Evolutionary conservation across 2,888 invertebrate species (phyloP).

Genomic region (Drosophila fulvimacula): DNA sequence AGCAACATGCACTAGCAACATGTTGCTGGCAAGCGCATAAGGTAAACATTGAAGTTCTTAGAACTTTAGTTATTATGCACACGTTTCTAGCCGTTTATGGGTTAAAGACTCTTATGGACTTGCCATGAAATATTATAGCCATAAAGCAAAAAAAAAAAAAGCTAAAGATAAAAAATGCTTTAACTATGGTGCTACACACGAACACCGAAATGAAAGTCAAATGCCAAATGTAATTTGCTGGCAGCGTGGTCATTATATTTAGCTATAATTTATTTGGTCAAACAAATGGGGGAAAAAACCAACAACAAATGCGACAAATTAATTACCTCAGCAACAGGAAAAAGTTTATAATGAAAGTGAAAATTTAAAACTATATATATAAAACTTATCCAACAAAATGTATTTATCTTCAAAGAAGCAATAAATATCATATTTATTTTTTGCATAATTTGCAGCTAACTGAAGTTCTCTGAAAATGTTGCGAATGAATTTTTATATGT

Average conservation of each 20-base stretch:
- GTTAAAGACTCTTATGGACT: conserved; percentile 41
- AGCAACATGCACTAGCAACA: conserved; percentile 34
- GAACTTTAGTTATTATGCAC: conserved; percentile 49
- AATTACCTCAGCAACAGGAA: conserved; percentile 58
- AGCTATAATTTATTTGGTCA: conserved; percentile 58
- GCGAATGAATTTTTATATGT: not conserved
- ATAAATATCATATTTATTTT: not conserved
- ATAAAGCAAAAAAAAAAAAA: conserved; percentile 32
- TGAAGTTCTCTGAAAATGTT: not conserved
- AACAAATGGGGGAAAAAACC: not conserved
- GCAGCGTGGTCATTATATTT: conserved; percentile 41
- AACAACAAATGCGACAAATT: conserved; percentile 53
- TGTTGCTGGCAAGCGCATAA: conserved; percentile 9
- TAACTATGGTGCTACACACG: conserved; percentile 38
- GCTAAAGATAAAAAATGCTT: conserved; percentile 2
- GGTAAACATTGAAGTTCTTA: conserved; percentile 10
- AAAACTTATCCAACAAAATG: not conserved
- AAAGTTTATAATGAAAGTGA: conserved; percentile 69
- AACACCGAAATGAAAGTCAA: conserved; percentile 69
- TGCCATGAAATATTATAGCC: conserved; percentile 40
- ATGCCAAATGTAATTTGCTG: conserved; percentile 54
- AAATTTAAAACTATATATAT: conserved; percentile 45
- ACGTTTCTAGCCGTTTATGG: conserved; percentile 62
- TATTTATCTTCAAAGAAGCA: not conserved
- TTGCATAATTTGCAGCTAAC: not conserved